Evolutionary conservation across 2,888 invertebrate genomes (phyloP).

Genomic region (Disparrhopalites patrizii): DNA sequence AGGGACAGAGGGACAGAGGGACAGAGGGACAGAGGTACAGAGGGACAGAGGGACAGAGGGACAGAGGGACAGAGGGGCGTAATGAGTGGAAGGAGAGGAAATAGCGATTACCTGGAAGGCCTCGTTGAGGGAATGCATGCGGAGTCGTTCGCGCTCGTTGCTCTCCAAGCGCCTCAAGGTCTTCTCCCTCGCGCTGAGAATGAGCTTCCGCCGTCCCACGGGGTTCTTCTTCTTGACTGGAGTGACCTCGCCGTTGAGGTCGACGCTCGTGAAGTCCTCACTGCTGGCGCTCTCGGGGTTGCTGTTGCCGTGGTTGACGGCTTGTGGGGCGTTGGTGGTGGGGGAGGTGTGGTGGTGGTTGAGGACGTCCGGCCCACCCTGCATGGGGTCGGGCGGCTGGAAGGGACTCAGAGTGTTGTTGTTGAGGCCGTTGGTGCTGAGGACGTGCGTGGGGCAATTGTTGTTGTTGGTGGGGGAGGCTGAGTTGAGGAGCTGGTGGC

Average conservation of each 20-base stretch:
- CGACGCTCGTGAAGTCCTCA: conserved; percentile 4
- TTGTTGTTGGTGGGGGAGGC: conserved; percentile 27
- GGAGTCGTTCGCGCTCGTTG: conserved; percentile 48
- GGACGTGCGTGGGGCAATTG: neutral
- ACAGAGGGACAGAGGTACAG: no score
- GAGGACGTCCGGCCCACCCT: neutral
- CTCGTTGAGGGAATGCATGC: conserved; percentile 49
- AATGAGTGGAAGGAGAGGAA: neutral
- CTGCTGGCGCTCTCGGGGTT: conserved; percentile 1
- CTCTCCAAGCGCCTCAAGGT: conserved; percentile 48
- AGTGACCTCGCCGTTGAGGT: conserved; percentile 26
- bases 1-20: neutral
- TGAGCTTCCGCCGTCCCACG: conserved; percentile 47
- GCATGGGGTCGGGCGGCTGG: neutral
- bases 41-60: no score
- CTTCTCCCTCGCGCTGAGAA: conserved; percentile 48
- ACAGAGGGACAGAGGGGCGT: neutral
- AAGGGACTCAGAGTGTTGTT: neutral
- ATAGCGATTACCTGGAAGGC: conserved; percentile 46
- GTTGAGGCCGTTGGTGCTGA: neutral
- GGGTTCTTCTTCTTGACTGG: conserved; percentile 46
- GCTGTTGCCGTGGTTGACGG: neutral
- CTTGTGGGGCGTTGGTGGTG: no score
- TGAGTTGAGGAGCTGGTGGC: conserved; percentile 23
- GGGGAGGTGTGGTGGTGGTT: conserved; percentile 16